These are phyloP conservation scores for Heliocidaris tuberculata DNA, from an alignment of 35 echinoderm and acorn worm genomes.

Conservation along the genomic window DNA sequence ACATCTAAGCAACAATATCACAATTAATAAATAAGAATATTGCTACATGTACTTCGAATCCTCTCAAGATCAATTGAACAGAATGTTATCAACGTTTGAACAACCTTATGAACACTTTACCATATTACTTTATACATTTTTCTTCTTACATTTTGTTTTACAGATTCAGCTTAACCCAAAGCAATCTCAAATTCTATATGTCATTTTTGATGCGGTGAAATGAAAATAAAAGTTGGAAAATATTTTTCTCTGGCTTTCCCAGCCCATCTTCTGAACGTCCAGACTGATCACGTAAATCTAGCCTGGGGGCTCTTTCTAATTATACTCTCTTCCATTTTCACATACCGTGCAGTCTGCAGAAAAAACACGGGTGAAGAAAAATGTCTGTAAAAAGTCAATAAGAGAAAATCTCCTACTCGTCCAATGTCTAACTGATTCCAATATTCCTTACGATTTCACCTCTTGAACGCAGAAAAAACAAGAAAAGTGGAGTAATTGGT, in stretches of 20 bases:
- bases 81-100: too few relatives aligned
- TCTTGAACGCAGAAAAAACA: constrained; percentile 6
- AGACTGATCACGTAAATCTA: background rate
- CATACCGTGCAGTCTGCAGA: constrained; percentile 34
- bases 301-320: constrained; percentile 8
- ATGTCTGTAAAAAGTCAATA: constrained; percentile 18
- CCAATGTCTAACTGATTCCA: background rate
- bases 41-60: too few relatives aligned
- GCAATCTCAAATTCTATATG: background rate
- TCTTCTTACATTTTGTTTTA: too few relatives aligned
- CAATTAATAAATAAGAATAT: too few relatives aligned
- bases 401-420: background rate
- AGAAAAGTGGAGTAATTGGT: constrained; percentile 37
- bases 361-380: constrained; percentile 27
- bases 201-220: background rate
- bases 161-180: background rate
- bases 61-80: too few relatives aligned
- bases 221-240: constrained; percentile 40
- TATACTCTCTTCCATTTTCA: constrained; percentile 14
- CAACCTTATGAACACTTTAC: too few relatives aligned
- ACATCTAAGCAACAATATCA: too few relatives aligned
- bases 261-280: background rate
- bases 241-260: constrained; percentile 32
- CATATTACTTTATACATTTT: too few relatives aligned
- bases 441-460: background rate